Evolutionary conservation across 1,140 invertebrate species (phyloP), one percentile per base, ranked within the genome.

Genomic region (Stratiolaelaps scimitus): DNA sequence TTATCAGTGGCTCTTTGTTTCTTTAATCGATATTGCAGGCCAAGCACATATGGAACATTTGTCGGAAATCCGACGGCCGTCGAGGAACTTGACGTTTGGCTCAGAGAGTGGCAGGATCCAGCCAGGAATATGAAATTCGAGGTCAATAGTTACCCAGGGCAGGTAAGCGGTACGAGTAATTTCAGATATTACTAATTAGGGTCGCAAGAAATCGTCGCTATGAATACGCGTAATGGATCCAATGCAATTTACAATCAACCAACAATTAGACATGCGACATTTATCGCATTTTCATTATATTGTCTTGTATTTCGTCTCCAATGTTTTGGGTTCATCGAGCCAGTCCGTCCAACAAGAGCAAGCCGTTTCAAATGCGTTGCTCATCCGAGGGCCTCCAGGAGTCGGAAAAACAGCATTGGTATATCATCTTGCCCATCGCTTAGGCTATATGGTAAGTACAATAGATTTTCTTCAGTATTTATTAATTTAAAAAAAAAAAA

Each of bases 21-120:
- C 34, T 40, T 40, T n/a, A n/a, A 40, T 40, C 34, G 34, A 40
- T 40, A 40, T 40, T 40, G 34, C 34, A 60, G 53, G 26, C 53
- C 53, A 17, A 60, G 10, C 10, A 60, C 34, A 29, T 60, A 19
- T 26, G 53, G 53, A 60, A 60, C 26, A 17, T 60, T 60, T 60
- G 53, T 60, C 2, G 53, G 53, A 17, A 60, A 60, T 10, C n/a
- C 15, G 23, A 23, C 26, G 6, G 53, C 53, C 4, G 53, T 60
- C 1, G 15, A 26, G 10, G 26, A 15, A 34, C 26, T 60, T 2
- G 53, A 60, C 2, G 13, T 15, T 29, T 60, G 53, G 53, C 34
- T 60, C 15, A 15, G 15, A 26, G 53, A 60, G 34, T 60, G 53
- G 53, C 34, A 40, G 34, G 34, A 40, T 10, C 34, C 34, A 40